phyloP scores from a whole-genome alignment of 2,797 vertebrate species.

The Mus spretus region DNA sequence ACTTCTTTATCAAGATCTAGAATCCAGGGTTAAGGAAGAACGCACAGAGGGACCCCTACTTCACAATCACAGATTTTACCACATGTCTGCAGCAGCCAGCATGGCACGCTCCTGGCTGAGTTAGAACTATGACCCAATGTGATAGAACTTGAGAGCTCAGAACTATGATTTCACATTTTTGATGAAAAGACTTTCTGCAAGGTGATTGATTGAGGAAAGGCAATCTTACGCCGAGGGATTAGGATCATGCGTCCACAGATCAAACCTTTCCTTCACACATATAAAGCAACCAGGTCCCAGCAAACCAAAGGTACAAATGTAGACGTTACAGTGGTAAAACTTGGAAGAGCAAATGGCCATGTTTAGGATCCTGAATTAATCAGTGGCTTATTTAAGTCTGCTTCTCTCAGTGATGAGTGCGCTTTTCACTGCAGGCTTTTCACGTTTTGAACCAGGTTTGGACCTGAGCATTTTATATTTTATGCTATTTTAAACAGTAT shows the following conservation, averaged over 20 bases:
- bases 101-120: neutral
- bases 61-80: neutral
- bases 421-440: neutral
- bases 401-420: neutral
- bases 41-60: neutral
- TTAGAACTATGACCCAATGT: neutral
- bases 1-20: neutral
- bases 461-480: neutral
- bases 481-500: neutral
- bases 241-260: neutral
- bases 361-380: neutral
- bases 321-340: neutral
- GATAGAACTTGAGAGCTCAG: neutral
- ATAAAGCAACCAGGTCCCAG: neutral
- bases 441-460: neutral
- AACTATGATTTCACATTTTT: neutral
- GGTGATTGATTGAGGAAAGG: neutral
- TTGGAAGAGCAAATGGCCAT: neutral
- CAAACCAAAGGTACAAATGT: neutral
- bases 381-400: neutral
- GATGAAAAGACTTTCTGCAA: neutral
- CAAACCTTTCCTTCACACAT: neutral
- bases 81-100: neutral
- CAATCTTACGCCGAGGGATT: neutral
- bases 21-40: slow-evolving; percentile 31